phyloP scores from a whole-genome alignment of 1,140 invertebrate genomes.

The Hestina assimilis region DNA sequence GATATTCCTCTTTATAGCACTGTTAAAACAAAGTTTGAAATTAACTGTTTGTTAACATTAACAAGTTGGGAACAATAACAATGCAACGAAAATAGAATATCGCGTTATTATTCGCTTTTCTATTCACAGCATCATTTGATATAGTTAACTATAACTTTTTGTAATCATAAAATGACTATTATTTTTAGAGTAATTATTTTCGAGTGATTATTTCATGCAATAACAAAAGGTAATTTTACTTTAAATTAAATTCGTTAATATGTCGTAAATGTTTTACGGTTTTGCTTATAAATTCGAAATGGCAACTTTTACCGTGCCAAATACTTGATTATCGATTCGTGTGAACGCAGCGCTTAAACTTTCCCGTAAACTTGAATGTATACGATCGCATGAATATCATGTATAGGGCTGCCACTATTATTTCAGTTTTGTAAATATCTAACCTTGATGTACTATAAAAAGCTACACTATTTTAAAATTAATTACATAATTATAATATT shows the following conservation, averaged over 20 bases:
- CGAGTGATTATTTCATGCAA: too few species aligned
- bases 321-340: constrained; percentile 31
- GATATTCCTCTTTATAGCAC: constrained; percentile 21
- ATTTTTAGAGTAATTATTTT: too few species aligned
- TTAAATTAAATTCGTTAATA: too few species aligned
- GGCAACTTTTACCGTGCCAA: constrained; percentile 27
- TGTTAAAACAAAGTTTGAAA: constrained; percentile 1
- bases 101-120: too few species aligned
- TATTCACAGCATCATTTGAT: too few species aligned
- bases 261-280: constrained; percentile 1
- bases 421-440: background rate
- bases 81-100: background rate
- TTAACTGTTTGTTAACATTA: background rate
- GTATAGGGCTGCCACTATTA: background rate
- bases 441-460: background rate
- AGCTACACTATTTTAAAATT: too few species aligned
- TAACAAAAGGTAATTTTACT: too few species aligned
- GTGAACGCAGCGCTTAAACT: constrained; percentile 23
- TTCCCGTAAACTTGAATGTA: constrained; percentile 8
- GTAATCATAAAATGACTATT: too few species aligned
- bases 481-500: too few species aligned
- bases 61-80: background rate
- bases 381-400: background rate
- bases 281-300: constrained; percentile 16
- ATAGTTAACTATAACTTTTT: too few species aligned